Conservation (phyloP, 2,113 vertebrate species). For the Rostratula benghalensis region DNA sequence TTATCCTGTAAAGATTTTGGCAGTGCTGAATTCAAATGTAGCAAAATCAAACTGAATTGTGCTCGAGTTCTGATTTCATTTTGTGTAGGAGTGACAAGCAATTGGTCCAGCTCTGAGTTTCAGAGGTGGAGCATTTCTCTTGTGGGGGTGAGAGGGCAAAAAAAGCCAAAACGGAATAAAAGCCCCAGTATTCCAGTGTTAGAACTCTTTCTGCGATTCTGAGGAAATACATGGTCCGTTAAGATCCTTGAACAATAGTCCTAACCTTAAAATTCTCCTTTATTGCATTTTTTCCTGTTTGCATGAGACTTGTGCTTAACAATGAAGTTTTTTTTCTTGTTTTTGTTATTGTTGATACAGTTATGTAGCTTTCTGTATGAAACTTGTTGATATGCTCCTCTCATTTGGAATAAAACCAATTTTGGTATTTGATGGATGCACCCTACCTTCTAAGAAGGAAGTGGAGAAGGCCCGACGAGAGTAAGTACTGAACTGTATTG, state of each 20-base stretch:
- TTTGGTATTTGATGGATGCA: conserved; percentile 95
- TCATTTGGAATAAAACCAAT: conserved; percentile 88
- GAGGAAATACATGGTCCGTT: neutral
- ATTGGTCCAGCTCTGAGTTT: accelerated
- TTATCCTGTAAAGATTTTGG: neutral
- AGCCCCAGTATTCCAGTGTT: neutral
- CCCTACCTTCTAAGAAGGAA: conserved; percentile 92
- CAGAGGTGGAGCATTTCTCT: neutral
- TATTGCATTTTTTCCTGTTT: too few species aligned
- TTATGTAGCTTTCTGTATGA: conserved; percentile 95
- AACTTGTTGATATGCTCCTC: conserved; percentile 93
- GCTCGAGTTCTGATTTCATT: neutral
- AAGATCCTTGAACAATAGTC: neutral
- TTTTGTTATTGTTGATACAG: conserved; percentile 65
- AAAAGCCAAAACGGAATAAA: neutral
- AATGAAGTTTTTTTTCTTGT: neutral
- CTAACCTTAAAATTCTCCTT: neutral
- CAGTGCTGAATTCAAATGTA: neutral
- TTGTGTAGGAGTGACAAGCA: neutral
- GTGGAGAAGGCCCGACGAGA: conserved; percentile 91
- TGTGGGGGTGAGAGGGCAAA: too few species aligned
- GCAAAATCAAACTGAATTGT: neutral
- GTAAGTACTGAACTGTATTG: conserved; percentile 78
- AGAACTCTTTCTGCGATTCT: neutral
- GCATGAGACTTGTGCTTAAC: neutral